phyloP scores from a whole-genome alignment of 2,113 vertebrate genomes.

The Microcebus griseorufus region DNA sequence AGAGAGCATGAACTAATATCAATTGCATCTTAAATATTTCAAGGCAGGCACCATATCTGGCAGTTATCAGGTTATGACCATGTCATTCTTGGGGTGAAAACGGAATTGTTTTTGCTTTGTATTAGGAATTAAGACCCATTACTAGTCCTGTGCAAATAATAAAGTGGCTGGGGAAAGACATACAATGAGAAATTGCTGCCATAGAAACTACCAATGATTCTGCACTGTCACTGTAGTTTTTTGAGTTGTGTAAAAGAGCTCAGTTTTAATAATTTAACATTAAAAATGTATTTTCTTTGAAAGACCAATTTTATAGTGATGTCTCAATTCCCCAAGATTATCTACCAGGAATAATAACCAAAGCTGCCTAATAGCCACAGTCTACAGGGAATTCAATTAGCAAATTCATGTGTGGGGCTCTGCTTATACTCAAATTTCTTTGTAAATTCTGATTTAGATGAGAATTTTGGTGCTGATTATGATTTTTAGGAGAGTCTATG shows the following conservation, averaged over 20 bases:
- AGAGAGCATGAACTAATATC: background rate
- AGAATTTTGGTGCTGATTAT: background rate
- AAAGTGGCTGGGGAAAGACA: background rate
- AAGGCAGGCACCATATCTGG: background rate
- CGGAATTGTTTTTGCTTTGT: conserved; percentile 5
- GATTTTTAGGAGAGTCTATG: background rate
- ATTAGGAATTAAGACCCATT: conserved; percentile 41
- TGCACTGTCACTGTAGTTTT: background rate
- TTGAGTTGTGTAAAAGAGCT: background rate
- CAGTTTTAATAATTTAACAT: conserved; percentile 46
- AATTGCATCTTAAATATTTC: conserved; percentile 28
- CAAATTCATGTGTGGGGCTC: background rate
- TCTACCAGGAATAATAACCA: conserved; percentile 8
- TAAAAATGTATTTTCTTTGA: conserved; percentile 53
- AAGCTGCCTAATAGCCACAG: background rate
- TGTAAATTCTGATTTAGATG: background rate
- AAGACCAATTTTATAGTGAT: conserved; percentile 28
- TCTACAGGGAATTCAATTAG: background rate
- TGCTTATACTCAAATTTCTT: background rate
- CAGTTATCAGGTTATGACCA: background rate
- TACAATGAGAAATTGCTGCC: conserved; percentile 20
- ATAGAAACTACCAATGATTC: conserved; percentile 18
- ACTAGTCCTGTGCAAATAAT: background rate
- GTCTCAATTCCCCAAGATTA: conserved; percentile 25
- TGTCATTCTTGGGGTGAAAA: background rate